phyloP scores from a whole-genome alignment of 2,113 vertebrate species.

The Platichthys stellatus region DNA sequence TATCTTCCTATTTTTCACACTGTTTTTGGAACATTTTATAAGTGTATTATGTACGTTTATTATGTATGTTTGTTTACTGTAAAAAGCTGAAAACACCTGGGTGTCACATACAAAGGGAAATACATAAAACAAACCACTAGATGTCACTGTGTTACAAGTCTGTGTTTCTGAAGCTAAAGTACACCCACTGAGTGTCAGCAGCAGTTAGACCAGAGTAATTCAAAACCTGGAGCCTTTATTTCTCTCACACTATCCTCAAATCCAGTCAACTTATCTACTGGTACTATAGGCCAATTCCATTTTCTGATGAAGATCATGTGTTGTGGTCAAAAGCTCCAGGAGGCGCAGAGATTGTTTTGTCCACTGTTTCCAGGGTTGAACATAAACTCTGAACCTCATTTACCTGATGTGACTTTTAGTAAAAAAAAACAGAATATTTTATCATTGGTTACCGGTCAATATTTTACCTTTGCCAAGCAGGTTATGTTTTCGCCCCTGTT shows the following conservation, averaged over 20 bases:
- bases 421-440: neutral
- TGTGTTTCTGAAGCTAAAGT: neutral
- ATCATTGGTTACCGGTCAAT: neutral
- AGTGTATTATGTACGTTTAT: neutral
- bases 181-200: no score
- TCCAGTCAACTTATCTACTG: neutral
- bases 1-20: neutral
- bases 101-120: neutral
- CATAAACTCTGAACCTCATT: neutral
- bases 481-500: no score
- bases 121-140: constrained; percentile 44
- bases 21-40: neutral
- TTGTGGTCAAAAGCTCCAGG: neutral
- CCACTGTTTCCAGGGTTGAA: neutral
- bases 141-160: constrained; percentile 46
- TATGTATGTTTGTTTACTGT: neutral
- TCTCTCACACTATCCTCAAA: no score
- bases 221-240: neutral
- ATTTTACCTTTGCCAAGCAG: neutral
- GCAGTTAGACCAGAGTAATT: no score
- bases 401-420: neutral
- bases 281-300: neutral
- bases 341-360: neutral
- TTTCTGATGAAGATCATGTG: neutral
- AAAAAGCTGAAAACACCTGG: neutral